A percentile compares a stretch with the other conserved stretches of the same genome.
Evolutionary conservation across 2,113 vertebrate species (phyloP).

Genomic region (Centropus bengalensis): DNA sequence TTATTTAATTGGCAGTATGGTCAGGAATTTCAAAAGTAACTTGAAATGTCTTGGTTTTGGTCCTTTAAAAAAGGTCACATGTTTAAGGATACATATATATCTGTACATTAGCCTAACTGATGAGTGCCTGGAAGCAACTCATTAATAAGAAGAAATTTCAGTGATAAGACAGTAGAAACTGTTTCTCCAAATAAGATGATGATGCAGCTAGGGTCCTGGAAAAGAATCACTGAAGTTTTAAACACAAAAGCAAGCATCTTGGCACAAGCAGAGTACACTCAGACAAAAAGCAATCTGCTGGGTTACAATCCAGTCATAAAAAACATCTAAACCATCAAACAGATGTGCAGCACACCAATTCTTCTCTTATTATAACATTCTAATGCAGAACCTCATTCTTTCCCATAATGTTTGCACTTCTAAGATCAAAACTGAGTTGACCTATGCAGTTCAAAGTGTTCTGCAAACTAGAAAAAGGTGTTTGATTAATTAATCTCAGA

Average conservation of each 20-base stretch:
- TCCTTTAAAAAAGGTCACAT: neutral
- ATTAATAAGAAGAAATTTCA: neutral
- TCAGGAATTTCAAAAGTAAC: neutral
- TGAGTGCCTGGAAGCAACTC: neutral
- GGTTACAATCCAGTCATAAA: neutral
- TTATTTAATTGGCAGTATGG: neutral
- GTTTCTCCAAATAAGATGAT: neutral
- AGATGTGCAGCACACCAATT: neutral
- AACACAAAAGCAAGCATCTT: neutral
- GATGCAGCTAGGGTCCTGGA: neutral
- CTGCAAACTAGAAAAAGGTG: neutral
- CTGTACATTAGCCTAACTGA: neutral
- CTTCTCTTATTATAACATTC: neutral
- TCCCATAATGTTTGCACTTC: neutral
- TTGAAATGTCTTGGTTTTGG: neutral
- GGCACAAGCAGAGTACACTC: neutral
- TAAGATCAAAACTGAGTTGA: neutral
- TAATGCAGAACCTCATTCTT: neutral
- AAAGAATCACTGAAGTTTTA: neutral
- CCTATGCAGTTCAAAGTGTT: neutral
- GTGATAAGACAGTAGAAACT: neutral
- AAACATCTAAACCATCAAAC: neutral
- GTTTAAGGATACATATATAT: neutral
- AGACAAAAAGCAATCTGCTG: neutral
- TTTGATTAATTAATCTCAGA: neutral